A percentile compares a stretch with the other conserved stretches of the same genome.
These are phyloP conservation scores for Heterohyrax brucei DNA, from an alignment of 2,797 vertebrate species.

Conservation along the genomic window DNA sequence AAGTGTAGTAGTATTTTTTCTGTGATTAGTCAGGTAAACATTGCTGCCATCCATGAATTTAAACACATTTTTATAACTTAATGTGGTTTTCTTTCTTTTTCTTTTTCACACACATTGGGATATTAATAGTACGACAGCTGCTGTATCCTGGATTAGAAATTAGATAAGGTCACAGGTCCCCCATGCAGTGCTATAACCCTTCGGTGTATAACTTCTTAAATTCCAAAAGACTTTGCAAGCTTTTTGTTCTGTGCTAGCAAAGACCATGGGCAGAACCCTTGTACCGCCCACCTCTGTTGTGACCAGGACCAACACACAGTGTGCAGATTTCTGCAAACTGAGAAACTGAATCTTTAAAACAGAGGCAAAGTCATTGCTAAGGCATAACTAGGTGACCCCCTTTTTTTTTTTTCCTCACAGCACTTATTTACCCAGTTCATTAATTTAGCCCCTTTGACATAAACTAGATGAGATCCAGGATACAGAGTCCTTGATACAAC, in stretches of 20 bases:
- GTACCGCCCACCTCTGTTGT: not conserved
- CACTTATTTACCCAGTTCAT: not conserved
- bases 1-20: slow-evolving; percentile 76
- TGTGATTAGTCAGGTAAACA: slow-evolving; percentile 74
- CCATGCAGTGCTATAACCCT: slow-evolving; percentile 69
- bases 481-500: not conserved
- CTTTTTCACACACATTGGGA: slow-evolving; percentile 77
- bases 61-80: slow-evolving; percentile 72
- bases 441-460: not conserved
- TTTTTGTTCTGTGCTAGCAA: slow-evolving; percentile 79
- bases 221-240: slow-evolving; percentile 81
- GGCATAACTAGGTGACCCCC: not conserved
- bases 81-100: slow-evolving; percentile 65
- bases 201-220: slow-evolving; percentile 82
- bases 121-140: slow-evolving; percentile 90
- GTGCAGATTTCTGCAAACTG: not conserved
- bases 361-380: not conserved
- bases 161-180: slow-evolving; percentile 89
- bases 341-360: slow-evolving; percentile 36
- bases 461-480: not conserved
- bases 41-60: slow-evolving; percentile 68
- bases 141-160: slow-evolving; percentile 85
- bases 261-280: slow-evolving; percentile 49
- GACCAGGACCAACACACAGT: slow-evolving; percentile 12
- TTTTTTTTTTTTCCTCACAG: not conserved